A percentile compares a stretch with the other conserved stretches of the same genome.
These are phyloP conservation scores for Poeciliopsis paucimaculata DNA, from an alignment of 2,797 vertebrate genomes.

Conservation along the genomic window DNA sequence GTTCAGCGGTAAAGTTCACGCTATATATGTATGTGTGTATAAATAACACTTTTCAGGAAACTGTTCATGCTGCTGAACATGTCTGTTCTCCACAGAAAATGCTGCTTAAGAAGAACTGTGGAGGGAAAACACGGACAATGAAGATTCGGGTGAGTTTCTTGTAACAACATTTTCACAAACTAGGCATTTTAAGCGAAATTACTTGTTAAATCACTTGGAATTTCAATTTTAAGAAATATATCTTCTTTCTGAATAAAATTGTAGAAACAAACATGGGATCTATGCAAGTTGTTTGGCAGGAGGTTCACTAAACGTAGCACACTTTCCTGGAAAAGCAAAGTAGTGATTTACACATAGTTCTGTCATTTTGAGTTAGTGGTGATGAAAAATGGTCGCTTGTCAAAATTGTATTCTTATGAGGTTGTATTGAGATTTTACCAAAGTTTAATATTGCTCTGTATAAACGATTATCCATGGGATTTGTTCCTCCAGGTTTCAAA, in stretches of 20 bases:
- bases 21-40: not conserved
- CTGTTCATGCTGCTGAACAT: slow-evolving; percentile 22
- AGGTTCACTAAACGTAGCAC: not conserved
- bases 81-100: slow-evolving; percentile 86
- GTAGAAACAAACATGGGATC: not conserved
- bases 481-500: not conserved
- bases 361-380: too few species aligned
- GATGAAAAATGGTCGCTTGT: not conserved
- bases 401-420: not conserved
- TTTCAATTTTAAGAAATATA: not conserved
- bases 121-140: slow-evolving; percentile 88
- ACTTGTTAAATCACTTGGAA: not conserved
- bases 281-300: not conserved
- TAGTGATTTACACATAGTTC: not conserved
- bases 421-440: not conserved
- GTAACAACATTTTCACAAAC: not conserved
- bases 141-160: slow-evolving; percentile 88
- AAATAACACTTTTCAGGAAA: not conserved
- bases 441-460: not conserved
- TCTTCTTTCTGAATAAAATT: not conserved
- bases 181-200: not conserved
- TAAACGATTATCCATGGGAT: not conserved
- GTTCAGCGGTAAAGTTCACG: not conserved
- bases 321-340: too few species aligned
- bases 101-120: slow-evolving; percentile 91